These are phyloP conservation scores for Ictalurus furcatus DNA, from an alignment of 2,113 vertebrate species.

Conservation along the genomic window DNA sequence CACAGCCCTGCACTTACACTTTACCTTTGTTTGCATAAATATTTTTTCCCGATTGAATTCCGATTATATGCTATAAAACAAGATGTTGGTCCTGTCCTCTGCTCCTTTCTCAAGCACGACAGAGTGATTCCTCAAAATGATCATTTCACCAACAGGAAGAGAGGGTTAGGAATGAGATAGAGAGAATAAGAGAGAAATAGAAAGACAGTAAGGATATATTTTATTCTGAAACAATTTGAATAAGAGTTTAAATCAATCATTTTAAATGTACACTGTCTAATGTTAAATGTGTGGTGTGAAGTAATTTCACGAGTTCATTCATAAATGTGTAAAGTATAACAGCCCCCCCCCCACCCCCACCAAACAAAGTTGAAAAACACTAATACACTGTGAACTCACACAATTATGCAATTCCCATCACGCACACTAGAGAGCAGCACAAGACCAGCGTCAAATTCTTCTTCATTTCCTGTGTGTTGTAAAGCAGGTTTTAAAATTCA, in stretches of 20 bases:
- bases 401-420: not conserved
- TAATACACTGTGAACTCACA: no score
- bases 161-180: no score
- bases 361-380: not conserved
- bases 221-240: not conserved
- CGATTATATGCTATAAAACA: no score
- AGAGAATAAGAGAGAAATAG: not conserved
- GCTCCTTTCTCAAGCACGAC: not conserved
- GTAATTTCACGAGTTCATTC: not conserved
- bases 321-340: not conserved
- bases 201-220: not conserved
- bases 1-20: no score
- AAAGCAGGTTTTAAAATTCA: not conserved
- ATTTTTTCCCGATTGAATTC: no score
- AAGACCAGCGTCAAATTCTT: not conserved
- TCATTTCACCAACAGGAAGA: not conserved
- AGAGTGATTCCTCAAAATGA: no score
- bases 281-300: not conserved
- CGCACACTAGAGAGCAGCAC: not conserved
- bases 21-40: no score
- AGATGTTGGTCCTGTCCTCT: not conserved
- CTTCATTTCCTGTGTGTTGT: not conserved
- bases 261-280: not conserved
- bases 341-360: not conserved
- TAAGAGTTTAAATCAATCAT: no score